Evolutionary conservation across 1,140 invertebrate species (phyloP), one percentile per base, ranked within the genome.

Genomic region (Nautilus pompilius): DNA sequence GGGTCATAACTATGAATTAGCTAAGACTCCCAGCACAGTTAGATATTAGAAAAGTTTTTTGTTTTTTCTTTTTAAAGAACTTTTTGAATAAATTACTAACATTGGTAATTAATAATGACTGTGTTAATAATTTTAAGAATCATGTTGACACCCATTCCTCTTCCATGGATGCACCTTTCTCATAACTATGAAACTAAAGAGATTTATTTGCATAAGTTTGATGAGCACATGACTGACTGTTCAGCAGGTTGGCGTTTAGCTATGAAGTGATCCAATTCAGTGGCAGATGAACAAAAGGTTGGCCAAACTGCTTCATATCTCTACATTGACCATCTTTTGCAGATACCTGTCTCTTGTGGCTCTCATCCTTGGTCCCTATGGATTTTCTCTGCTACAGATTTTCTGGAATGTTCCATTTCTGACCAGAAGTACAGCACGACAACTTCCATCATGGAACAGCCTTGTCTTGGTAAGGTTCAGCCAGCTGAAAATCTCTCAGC

Each of bases 351-450:
- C 60, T 15, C 22, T 71, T 4, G 17, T 51, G 3, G 26, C 62
- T 2, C 48, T 71, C 5, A 59, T 68, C 24, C 33, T 64, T 20
- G 36, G 51, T 2, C 66, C 69, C 6, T 66, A 68, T 33, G 6
- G 66, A 6, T 54, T 64, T 17, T 30, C 61, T 2, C 3, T 71
- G 45, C 30, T 68, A 3, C 58, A 63, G 22, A 56, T 63, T 33
- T 29, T 68, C 5, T 71, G 69, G 69, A 71, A 66, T 29, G 60
- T 66, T 2, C 61, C 69, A 3, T 66, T 68, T 48, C 62, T 71
- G 0, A 63, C 53, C 10, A 48, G 45, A 24, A 51, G 57, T 24
- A 51, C 54, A 3, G 62, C 53, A 29, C 6, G 24, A 15, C 58
- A 60, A 15, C 41, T 61, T 28, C 69, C 69, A 13, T 41, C 63